Evolutionary conservation across 64 coral and sea anemone genomes (phyloP).

Genomic region (Pocillopora verrucosa): DNA sequence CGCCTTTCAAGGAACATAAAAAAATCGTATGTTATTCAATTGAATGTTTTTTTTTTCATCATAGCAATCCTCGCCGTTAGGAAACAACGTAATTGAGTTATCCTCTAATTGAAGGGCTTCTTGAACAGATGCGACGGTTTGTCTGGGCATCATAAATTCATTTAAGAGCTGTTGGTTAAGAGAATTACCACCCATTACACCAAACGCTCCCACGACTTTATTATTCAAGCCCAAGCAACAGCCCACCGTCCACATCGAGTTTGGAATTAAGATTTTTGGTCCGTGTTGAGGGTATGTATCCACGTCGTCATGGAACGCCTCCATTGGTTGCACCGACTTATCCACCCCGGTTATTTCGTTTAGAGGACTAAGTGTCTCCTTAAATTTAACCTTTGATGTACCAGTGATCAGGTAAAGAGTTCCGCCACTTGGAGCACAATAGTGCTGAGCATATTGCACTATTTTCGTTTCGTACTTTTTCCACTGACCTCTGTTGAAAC

Average conservation of each 20-base stretch:
- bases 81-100: no score
- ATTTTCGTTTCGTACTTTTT: neutral
- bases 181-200: slow-evolving; percentile 10
- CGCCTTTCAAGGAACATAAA: no score
- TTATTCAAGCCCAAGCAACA: neutral
- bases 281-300: no score
- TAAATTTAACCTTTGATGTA: neutral
- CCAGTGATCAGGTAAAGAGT: slow-evolving; percentile 15
- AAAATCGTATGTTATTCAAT: no score
- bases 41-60: no score
- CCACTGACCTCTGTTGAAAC: neutral
- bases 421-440: neutral
- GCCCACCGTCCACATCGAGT: slow-evolving; percentile 33
- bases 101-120: no score
- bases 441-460: neutral
- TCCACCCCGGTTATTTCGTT: no score
- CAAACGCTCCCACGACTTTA: neutral
- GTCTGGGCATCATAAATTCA: no score
- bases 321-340: neutral
- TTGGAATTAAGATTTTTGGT: slow-evolving; percentile 7
- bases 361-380: neutral
- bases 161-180: no score
- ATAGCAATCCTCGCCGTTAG: no score
- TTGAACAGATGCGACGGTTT: no score
- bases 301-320: neutral